These are phyloP conservation scores for Thera obeliscata DNA, from an alignment of 2,888 invertebrate genomes.

Conservation along the genomic window DNA sequence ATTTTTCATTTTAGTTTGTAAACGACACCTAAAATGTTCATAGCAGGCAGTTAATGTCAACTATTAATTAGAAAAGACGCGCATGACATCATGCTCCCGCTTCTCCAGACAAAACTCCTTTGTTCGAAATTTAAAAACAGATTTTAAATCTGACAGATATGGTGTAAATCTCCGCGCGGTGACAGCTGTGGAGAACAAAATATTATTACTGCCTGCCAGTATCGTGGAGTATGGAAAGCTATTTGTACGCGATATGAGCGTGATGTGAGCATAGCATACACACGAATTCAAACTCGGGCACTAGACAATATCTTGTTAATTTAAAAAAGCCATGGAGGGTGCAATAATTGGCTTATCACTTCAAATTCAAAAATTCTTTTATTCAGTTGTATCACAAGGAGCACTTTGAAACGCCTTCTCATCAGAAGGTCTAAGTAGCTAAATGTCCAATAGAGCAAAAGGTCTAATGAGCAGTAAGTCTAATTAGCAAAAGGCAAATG, in stretches of 20 bases:
- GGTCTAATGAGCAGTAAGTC: no score
- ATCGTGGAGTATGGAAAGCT: constrained; percentile 25
- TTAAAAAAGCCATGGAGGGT: no score
- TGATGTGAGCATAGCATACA: neutral
- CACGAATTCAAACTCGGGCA: no score
- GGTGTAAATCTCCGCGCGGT: constrained; percentile 73
- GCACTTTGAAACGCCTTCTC: no score
- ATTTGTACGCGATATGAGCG: neutral
- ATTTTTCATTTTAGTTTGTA: constrained; percentile 67
- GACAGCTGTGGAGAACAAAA: constrained; percentile 74
- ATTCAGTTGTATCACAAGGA: no score
- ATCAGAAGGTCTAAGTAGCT: no score
- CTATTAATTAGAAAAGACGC: constrained; percentile 68
- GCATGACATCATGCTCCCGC: constrained; percentile 76
- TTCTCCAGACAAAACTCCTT: constrained; percentile 73
- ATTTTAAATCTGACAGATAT: constrained; percentile 63
- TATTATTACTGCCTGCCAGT: constrained; percentile 65
- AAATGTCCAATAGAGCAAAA: no score
- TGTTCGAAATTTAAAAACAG: constrained; percentile 57
- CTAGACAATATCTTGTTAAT: no score
- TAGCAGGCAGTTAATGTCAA: constrained; percentile 67
- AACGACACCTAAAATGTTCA: constrained; percentile 53
- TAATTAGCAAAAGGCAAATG: no score
- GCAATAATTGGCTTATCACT: no score
- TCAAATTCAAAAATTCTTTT: no score